A percentile compares a stretch with the other conserved stretches of the same genome.
phyloP scores from a whole-genome alignment of 2,113 vertebrate genomes.

The Macquaria ambigua region DNA sequence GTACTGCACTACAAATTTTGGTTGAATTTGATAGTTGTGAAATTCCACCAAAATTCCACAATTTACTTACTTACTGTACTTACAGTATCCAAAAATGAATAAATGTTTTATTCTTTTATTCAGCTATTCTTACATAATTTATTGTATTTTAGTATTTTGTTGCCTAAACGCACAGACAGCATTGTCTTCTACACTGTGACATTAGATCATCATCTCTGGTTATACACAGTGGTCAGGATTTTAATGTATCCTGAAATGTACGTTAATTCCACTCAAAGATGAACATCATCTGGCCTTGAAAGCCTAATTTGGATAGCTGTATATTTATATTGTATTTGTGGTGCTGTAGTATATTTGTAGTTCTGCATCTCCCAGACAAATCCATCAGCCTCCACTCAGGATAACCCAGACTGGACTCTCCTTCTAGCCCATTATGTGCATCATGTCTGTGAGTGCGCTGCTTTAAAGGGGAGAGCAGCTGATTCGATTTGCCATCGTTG shows the following conservation, averaged over 20 bases:
- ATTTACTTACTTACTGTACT: background rate
- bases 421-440: constrained; percentile 4
- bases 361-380: constrained; percentile 17
- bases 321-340: background rate
- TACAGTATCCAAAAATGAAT: background rate
- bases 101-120: background rate
- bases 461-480: constrained; percentile 4
- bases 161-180: background rate
- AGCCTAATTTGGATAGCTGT: background rate
- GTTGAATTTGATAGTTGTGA: background rate
- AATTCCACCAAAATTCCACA: background rate
- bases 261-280: background rate
- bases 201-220: background rate
- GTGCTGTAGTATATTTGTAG: background rate
- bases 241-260: background rate
- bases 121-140: background rate
- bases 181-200: background rate
- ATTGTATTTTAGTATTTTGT: background rate
- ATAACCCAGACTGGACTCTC: background rate
- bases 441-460: constrained; percentile 1
- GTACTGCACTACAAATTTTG: background rate
- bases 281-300: background rate
- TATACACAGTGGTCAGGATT: background rate
- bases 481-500: constrained; percentile 8
- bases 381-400: constrained; percentile 5